A percentile compares a stretch with the other conserved stretches of the same genome.
phyloP scores from a whole-genome alignment of 2,797 vertebrate genomes.

The Lutjanus argentimaculatus region DNA sequence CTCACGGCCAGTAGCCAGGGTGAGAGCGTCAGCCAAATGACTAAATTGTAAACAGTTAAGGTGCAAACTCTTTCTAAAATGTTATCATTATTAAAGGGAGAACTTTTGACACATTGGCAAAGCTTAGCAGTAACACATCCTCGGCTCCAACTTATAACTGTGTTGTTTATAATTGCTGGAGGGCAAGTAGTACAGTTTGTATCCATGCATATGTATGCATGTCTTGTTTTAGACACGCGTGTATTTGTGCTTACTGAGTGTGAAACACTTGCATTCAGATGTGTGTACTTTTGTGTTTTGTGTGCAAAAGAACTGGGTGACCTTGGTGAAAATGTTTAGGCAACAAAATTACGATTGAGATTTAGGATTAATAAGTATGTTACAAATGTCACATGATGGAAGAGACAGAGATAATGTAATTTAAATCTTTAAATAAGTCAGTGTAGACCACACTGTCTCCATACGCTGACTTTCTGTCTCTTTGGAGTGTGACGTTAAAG shows the following conservation, averaged over 20 bases:
- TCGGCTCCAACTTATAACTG: constrained; percentile 2
- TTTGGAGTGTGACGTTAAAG: too few relatives aligned
- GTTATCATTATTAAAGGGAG: constrained; percentile 23
- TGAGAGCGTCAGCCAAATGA: constrained; percentile 40
- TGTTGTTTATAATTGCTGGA: neutral
- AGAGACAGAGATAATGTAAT: too few relatives aligned
- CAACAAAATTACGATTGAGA: too few relatives aligned
- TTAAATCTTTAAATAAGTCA: too few relatives aligned
- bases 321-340: neutral
- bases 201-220: constrained; percentile 14
- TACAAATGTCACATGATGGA: too few relatives aligned
- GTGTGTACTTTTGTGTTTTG: neutral
- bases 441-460: too few relatives aligned
- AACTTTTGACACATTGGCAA: constrained; percentile 26
- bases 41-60: constrained; percentile 42
- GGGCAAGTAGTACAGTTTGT: neutral
- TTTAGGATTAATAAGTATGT: too few relatives aligned
- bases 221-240: neutral
- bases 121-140: neutral
- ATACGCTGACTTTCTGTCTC: too few relatives aligned
- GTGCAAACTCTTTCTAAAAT: constrained; percentile 19
- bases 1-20: neutral
- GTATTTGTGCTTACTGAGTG: neutral
- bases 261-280: neutral
- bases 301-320: neutral